Conservation (phyloP, 2,888 invertebrate species). For the Caradrina clavipalpis region DNA sequence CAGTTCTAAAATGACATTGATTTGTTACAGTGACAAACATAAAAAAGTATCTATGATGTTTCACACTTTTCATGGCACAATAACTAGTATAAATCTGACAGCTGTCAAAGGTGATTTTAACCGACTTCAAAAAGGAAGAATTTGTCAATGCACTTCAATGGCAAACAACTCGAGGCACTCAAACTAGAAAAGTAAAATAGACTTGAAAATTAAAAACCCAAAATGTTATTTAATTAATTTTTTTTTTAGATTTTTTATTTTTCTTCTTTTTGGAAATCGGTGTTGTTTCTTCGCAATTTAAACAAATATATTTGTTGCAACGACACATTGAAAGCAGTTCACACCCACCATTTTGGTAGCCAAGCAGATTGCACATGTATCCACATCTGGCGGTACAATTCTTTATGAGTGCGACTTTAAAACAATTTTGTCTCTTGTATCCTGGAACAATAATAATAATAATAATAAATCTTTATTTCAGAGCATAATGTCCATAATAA, state of each 20-base stretch:
- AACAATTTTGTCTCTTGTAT: constrained; percentile 1
- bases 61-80: background rate
- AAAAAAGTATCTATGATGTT: background rate
- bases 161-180: too few species aligned
- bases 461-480: too few species aligned
- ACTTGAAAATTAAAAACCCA: background rate
- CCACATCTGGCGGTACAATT: background rate
- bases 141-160: too few species aligned
- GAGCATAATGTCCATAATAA: too few species aligned
- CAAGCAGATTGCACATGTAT: background rate
- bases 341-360: constrained; percentile 4
- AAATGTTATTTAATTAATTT: too few species aligned
- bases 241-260: too few species aligned
- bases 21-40: too few species aligned
- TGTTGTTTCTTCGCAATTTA: constrained; percentile 1
- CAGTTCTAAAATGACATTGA: too few species aligned
- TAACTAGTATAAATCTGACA: background rate
- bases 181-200: too few species aligned
- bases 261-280: too few species aligned
- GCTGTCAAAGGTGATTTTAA: background rate
- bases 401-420: constrained; percentile 9
- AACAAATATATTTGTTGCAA: constrained; percentile 14
- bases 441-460: constrained; percentile 32
- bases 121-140: background rate
- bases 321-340: background rate